Evolutionary conservation across 2,888 invertebrate species (phyloP), one percentile per base, ranked within the genome.

Genomic region (Leptopterna dolabrata): DNA sequence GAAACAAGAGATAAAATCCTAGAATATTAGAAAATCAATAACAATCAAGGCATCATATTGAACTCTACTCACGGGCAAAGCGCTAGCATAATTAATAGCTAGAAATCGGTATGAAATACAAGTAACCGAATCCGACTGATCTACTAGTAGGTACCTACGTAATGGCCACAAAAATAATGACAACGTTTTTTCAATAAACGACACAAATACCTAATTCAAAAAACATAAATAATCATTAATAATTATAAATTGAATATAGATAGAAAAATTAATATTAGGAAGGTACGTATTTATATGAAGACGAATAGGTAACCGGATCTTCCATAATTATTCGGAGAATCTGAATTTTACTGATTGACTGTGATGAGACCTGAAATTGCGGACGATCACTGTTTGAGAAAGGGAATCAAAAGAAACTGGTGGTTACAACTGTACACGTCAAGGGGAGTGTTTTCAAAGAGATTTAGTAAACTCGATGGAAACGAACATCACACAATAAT

Each of bases 61-160:
- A 78, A 78, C 9, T 63, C 83, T 83, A 83, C 83, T 83, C 83
- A 83, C 30, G 83, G 83, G 83, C 83, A 83, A 83, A 83, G 83
- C 83, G 83, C 83, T 83, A 83, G 83, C 83, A 83, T 43, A 63
- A 83, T 45, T 14, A 30, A 36, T 73, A 73, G 73, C 73, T 36
- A 73, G 41, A 73, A 36, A 30, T 41, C n/a, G 41, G n/a, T n/a
- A 19, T 9, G 9, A 73, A 73, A 73, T 73, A 73, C 4, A 73
- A 73, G 30, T n/a, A 41, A 73, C 41, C 11, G 36, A 73, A 73
- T 73, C 13, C 36, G 41, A 41, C 73, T 71, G 71, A 71, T 73
- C 73, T 73, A 73, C 73, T 4, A 30, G 19, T 30, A n/a, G n/a
- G n/a, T n/a, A n/a, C n/a, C n/a, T n/a, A 73, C 36, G n/a, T 9